Conservation (phyloP, 2,888 invertebrate species). For the Odontocolon sp. region DNA sequence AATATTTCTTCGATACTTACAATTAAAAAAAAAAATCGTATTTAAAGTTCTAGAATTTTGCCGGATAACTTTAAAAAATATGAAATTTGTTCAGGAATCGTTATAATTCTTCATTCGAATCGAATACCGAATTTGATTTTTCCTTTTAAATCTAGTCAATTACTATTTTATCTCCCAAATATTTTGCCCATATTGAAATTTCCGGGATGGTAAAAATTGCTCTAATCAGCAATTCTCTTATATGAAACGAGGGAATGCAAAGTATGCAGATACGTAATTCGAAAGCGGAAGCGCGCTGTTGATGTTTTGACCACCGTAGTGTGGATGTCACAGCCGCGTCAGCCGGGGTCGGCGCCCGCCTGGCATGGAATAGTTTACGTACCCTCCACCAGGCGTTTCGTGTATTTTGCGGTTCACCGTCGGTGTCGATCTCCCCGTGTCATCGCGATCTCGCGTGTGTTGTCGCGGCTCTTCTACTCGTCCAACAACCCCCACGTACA, state of each 20-base stretch:
- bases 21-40: neutral
- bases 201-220: neutral
- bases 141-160: no score
- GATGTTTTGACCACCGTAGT: slow-evolving; percentile 62
- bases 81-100: neutral
- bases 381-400: slow-evolving; percentile 61
- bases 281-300: slow-evolving; percentile 18
- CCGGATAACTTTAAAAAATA: neutral
- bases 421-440: slow-evolving; percentile 42
- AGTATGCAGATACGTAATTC: no score
- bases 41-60: neutral
- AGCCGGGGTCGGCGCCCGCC: slow-evolving; percentile 73
- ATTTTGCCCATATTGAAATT: neutral
- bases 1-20: neutral
- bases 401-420: slow-evolving; percentile 58
- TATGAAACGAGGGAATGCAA: no score
- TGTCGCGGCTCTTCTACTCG: neutral
- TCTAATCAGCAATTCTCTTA: no score
- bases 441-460: slow-evolving; percentile 8
- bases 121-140: neutral
- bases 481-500: no score
- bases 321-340: slow-evolving; percentile 74
- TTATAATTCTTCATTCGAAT: neutral
- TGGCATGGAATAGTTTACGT: slow-evolving; percentile 67
- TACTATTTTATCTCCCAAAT: no score